Base-by-base conservation (phyloP, 2,888 invertebrate genomes). In the Agrochola lota region DNA sequence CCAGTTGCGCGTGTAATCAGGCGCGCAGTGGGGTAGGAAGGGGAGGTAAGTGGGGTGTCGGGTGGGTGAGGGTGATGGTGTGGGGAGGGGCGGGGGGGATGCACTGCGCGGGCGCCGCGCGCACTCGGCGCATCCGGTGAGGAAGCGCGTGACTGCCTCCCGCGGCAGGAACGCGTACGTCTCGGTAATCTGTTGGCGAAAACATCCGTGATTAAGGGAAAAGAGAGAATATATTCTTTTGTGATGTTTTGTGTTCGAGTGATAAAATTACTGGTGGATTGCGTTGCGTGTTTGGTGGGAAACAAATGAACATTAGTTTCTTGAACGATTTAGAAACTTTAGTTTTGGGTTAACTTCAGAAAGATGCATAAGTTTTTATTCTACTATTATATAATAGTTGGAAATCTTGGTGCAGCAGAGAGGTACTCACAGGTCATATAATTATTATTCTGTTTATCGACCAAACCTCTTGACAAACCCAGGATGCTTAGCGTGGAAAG, bases 91-190 rank as follows among this genome's bases (percentile, higher is more conserved):
- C 0, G 97, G 95, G 0, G 97, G 97, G 78, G 97, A 98, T 77
- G 96, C 93, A 86, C 98, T 98, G 93, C 97, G 97, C 90, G 98
- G 98, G 91, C 98, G 97, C 92, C 98, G 98, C 93, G 98, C 98
- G 95, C 99, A 99, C 95, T 99, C 99, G 64, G 98, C 98, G 95
- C 99, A 99, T 90, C 99, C 99, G 95, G 99, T 98, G 80, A 99
- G 98, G 97, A 99, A 99, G 90, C 99, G 98, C 80, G 99, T 99
- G 93, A 99, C 99, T 71, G 99, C 99, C 96, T 99, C 99, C 78
- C 99, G 98, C 8, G 99, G 99, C 90, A 99, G 97, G 94, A 99
- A 99, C 71, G 99, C 99, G 97, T 99, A 99, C 81, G 99, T 99
- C 97, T 99, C 99, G 73, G 99, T 99, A 92, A 99, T 99, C 99